Evolutionary conservation across 2,888 invertebrate species (phyloP).

Genomic region (Acanthacorydalis orientalis): DNA sequence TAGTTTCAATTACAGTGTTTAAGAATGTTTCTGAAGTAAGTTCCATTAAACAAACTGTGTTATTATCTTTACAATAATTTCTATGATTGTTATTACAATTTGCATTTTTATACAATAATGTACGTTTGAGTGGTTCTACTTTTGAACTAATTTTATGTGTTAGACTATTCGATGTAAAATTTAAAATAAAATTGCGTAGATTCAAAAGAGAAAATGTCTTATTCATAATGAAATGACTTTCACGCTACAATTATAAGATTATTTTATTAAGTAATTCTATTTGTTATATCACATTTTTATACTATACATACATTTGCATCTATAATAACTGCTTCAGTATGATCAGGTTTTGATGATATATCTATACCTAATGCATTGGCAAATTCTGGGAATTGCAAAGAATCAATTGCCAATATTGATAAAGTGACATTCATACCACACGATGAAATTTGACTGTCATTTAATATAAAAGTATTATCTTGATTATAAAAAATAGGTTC

Average conservation of each 20-base stretch:
- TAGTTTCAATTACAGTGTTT: conserved; percentile 36
- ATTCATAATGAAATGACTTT: conserved; percentile 47
- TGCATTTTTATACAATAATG: conserved; percentile 10
- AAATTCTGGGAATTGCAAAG: conserved; percentile 51
- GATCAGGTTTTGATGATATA: conserved; percentile 36
- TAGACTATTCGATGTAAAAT: conserved; percentile 27
- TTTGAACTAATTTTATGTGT: conserved; percentile 19
- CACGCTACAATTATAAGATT: conserved; percentile 34
- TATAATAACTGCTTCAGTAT: conserved; percentile 51
- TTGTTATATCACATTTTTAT: conserved; percentile 7
- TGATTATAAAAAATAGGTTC: not conserved
- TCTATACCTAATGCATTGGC: conserved; percentile 60
- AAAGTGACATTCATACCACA: conserved; percentile 41
- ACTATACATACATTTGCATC: conserved; percentile 42
- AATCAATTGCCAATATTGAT: conserved; percentile 54
- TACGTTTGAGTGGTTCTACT: conserved; percentile 15
- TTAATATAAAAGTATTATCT: not conserved
- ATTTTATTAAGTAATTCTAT: conserved; percentile 6
- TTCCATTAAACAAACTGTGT: conserved; percentile 38
- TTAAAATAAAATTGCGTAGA: conserved; percentile 34
- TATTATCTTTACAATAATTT: conserved; percentile 11
- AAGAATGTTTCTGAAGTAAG: conserved; percentile 49
- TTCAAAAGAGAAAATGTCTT: conserved; percentile 31
- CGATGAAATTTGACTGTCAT: not conserved
- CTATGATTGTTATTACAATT: not conserved